Evolutionary conservation across 2,113 vertebrate species (phyloP).

Genomic region (Nibea coibor): DNA sequence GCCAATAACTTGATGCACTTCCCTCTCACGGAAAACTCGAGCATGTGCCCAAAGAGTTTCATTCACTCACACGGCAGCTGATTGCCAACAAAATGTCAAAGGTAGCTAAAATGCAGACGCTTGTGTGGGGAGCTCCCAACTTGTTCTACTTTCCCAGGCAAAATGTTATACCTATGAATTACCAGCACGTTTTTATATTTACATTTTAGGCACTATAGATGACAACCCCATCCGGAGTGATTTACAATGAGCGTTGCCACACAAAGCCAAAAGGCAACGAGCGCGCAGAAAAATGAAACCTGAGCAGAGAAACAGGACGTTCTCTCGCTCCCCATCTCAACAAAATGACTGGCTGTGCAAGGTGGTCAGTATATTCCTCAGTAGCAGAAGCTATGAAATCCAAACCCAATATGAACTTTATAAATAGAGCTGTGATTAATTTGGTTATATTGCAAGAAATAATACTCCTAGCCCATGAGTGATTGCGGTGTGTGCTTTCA

Average conservation of each 20-base stretch:
- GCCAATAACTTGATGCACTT: constrained; percentile 60
- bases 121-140: constrained; percentile 12
- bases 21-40: constrained; percentile 58
- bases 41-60: constrained; percentile 52
- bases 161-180: constrained; percentile 31
- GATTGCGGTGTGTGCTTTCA: neutral
- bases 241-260: constrained; percentile 22
- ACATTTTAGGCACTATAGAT: constrained; percentile 22
- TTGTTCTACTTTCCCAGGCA: constrained; percentile 29
- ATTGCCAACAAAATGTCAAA: constrained; percentile 66
- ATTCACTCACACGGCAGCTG: constrained; percentile 26
- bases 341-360: neutral
- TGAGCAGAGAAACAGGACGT: constrained; percentile 29
- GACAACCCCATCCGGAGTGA: constrained; percentile 42
- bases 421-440: neutral
- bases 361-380: neutral
- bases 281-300: neutral
- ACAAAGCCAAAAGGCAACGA: constrained; percentile 4
- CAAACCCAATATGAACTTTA: too few relatives aligned
- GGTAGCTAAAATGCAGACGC: constrained; percentile 26
- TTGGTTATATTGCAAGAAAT: neutral
- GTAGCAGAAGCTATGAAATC: neutral
- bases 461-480: neutral
- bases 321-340: too few relatives aligned
- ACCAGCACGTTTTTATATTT: constrained; percentile 48